phyloP scores from a whole-genome alignment of 1,140 invertebrate species.

The Acromyrmex charruanus region DNA sequence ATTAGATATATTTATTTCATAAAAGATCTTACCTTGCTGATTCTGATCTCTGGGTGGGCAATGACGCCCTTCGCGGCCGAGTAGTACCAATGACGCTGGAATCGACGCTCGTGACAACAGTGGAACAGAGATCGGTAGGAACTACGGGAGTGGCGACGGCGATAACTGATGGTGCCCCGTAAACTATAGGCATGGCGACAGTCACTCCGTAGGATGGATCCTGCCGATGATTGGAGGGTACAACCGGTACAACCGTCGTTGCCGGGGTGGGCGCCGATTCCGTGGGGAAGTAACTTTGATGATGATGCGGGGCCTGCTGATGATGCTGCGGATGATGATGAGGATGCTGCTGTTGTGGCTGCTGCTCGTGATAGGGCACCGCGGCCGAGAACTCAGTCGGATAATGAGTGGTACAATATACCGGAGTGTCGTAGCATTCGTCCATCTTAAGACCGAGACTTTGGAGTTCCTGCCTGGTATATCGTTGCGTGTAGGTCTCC shows the following conservation, averaged over 20 bases:
- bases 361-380: constrained; percentile 89
- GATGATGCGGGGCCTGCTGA: constrained; percentile 75
- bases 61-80: constrained; percentile 90
- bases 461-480: constrained; percentile 87
- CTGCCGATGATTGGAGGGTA: constrained; percentile 77
- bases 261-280: constrained; percentile 78
- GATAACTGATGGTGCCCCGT: constrained; percentile 78
- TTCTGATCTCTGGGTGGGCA: constrained; percentile 92
- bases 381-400: constrained; percentile 85
- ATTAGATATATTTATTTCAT: background rate
- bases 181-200: constrained; percentile 80
- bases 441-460: constrained; percentile 92
- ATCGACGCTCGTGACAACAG: constrained; percentile 86
- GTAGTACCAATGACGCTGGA: constrained; percentile 83
- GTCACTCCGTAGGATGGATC: constrained; percentile 75
- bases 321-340: constrained; percentile 73
- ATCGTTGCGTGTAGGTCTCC: constrained; percentile 93
- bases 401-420: constrained; percentile 87
- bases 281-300: constrained; percentile 78
- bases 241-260: constrained; percentile 71
- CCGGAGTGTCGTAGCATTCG: constrained; percentile 89
- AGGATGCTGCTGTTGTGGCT: constrained; percentile 83
- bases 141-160: constrained; percentile 73
- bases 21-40: constrained; percentile 88
- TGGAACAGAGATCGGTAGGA: constrained; percentile 86